Evolutionary conservation across 1,140 invertebrate genomes (phyloP).

Genomic region (Calephelis virginiensis): DNA sequence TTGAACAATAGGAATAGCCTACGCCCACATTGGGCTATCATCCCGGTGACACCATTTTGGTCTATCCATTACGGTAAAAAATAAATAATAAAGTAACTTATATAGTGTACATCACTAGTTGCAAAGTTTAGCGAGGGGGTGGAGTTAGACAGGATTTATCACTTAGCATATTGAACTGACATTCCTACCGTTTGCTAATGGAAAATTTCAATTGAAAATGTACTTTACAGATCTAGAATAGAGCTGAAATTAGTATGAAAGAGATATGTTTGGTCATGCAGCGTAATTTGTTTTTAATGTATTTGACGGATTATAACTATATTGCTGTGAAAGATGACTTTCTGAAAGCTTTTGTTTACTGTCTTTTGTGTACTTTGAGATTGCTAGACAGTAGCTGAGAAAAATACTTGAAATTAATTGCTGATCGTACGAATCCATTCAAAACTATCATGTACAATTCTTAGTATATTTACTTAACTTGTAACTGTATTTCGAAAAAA

Average conservation of each 20-base stretch:
- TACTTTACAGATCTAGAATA: not conserved
- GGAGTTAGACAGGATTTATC: slow-evolving; percentile 44
- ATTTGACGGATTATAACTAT: slow-evolving; percentile 13
- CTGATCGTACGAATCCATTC: no score
- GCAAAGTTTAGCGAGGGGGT: slow-evolving; percentile 32
- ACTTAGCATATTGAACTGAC: slow-evolving; percentile 42
- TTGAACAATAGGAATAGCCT: no score
- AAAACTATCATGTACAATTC: no score
- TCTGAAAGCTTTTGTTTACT: not conserved
- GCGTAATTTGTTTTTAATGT: slow-evolving; percentile 23
- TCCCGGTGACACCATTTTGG: no score
- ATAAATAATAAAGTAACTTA: not conserved
- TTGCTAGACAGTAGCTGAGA: no score
- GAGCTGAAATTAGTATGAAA: not conserved
- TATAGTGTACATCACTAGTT: slow-evolving; percentile 26
- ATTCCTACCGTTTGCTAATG: slow-evolving; percentile 22
- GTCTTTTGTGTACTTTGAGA: no score
- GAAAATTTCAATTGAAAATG: not conserved
- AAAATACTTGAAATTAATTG: no score
- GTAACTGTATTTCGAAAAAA: no score
- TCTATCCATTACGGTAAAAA: no score
- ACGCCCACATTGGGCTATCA: no score
- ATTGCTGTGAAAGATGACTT: not conserved
- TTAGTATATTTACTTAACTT: no score
- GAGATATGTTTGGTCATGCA: slow-evolving; percentile 10